Evolutionary conservation across 1,140 invertebrate genomes (phyloP), one percentile per base, ranked within the genome.

Genomic region (Penaeus vannamei): DNA sequence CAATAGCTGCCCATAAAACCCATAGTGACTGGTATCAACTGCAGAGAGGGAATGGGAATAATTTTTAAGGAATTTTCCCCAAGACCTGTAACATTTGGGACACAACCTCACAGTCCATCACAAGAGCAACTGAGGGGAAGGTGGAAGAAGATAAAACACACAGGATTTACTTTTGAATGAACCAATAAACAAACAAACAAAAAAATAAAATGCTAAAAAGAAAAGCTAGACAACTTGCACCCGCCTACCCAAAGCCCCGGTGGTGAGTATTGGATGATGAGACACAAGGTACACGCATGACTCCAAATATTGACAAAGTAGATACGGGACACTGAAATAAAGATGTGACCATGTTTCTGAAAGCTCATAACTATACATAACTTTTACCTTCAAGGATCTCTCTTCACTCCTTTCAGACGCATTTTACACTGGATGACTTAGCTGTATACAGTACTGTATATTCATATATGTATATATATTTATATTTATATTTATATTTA

Each of bases 311-410:
- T 60, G 62, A 85, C 84, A 85, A 69, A 59, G 46, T 53, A 81
- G 81, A 87, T 87, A 81, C 69, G 85, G 61, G 79, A 87, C 85
- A 87, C 53, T 82, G 36, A 87, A 66, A 69, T 81, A 81, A 87
- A 81, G 60, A 86, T 86, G 85, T 82, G 85, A 82, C 85, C 85
- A 87, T 80, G 77, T 66, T 79, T 62, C 53, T 79, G 79, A 77
- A 80, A 82, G 59, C 46, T 87, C 22, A 66, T 59, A 86, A 81
- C 60, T 64, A 81, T 79, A 86, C 64, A 61, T 64, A 60, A 61
- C 23, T 66, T n/a, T 76, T 62, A 87, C 60, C 61, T 79, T 36
- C 36, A 82, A 77, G 79, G 61, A 77, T 87, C 62, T 46, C 64
- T 66, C 61, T 81, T 61, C 79, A 59, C 61, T 12, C 62, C 46